Conservation (phyloP, 1,140 invertebrate genomes). For the Bombus polaris region DNA sequence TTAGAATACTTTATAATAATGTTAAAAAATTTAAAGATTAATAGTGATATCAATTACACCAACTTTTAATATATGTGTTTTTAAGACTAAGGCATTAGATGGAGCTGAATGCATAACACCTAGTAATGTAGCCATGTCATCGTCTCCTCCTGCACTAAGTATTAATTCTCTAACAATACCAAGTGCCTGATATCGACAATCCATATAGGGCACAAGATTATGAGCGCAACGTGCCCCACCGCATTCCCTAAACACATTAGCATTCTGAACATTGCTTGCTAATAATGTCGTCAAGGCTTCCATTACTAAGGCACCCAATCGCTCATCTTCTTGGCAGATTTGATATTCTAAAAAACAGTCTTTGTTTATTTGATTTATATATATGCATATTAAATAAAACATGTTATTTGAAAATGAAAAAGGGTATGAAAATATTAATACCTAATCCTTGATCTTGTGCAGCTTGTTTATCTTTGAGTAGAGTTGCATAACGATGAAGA, state of each 20-base stretch:
- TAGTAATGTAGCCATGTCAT: slow-evolving; percentile 96
- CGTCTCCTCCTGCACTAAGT: slow-evolving; percentile 95
- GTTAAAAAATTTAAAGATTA: not conserved
- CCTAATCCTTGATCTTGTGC: slow-evolving; percentile 79
- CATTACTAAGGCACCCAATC: slow-evolving; percentile 92
- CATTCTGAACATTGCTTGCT: slow-evolving; percentile 92
- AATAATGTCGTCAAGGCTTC: slow-evolving; percentile 93
- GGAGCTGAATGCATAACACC: slow-evolving; percentile 95
- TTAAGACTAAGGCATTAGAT: slow-evolving; percentile 90
- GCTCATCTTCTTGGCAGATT: slow-evolving; percentile 87
- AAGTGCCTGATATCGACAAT: slow-evolving; percentile 91
- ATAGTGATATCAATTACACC: slow-evolving; percentile 24
- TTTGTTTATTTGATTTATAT: slow-evolving; percentile 12
- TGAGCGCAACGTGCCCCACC: slow-evolving; percentile 95
- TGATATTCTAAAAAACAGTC: slow-evolving; percentile 78
- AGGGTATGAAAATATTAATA: slow-evolving; percentile 44
- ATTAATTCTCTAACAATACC: slow-evolving; percentile 94
- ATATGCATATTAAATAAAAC: not conserved
- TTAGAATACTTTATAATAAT: not conserved
- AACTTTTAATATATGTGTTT: slow-evolving; percentile 95
- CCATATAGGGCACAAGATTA: slow-evolving; percentile 92
- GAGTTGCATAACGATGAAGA: slow-evolving; percentile 91
- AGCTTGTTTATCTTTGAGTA: slow-evolving; percentile 88
- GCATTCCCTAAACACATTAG: slow-evolving; percentile 95
- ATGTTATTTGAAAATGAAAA: not conserved